Percentiles rank a stretch among this genome's conserved stretches.
phyloP scores from a whole-genome alignment of 2,888 invertebrate genomes.

The Daptonema setosum region DNA sequence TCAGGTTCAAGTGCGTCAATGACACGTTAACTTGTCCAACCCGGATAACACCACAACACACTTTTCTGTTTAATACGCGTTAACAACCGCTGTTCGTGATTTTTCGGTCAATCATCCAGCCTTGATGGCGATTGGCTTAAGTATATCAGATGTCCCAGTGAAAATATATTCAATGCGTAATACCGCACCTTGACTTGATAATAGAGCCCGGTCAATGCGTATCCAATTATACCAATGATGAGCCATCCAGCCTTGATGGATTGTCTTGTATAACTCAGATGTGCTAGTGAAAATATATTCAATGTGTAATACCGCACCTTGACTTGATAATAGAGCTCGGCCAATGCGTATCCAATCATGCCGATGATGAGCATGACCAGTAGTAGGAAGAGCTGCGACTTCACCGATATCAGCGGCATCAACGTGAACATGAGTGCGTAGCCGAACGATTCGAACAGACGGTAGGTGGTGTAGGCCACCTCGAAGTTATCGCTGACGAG shows the following conservation, averaged over 20 bases:
- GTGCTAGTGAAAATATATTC: too few relatives aligned
- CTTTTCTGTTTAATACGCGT: too few relatives aligned
- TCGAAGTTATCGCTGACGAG: constrained; percentile 57
- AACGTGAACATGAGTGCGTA: constrained; percentile 63
- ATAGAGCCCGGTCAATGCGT: constrained; percentile 37
- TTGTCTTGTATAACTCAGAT: too few relatives aligned
- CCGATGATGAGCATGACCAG: constrained; percentile 47
- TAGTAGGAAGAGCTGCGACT: constrained; percentile 47
- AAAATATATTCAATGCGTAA: not conserved
- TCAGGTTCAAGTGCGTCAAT: too few relatives aligned
- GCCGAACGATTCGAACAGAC: constrained; percentile 72
- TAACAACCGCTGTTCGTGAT: too few relatives aligned
- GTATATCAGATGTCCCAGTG: too few relatives aligned
- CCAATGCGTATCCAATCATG: constrained; percentile 48
- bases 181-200: not conserved
- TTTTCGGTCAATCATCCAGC: too few relatives aligned
- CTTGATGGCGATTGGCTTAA: too few relatives aligned
- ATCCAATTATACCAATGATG: constrained; percentile 55
- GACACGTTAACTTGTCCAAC: too few relatives aligned
- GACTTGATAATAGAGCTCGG: constrained; percentile 25
- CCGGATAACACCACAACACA: too few relatives aligned
- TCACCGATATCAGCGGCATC: constrained; percentile 52
- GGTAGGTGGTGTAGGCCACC: constrained; percentile 73
- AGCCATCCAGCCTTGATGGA: too few relatives aligned
- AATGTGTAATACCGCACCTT: not conserved